A percentile compares a stretch with the other conserved stretches of the same genome.
phyloP scores from a whole-genome alignment of 2,888 invertebrate genomes.

The Tachina grossa region DNA sequence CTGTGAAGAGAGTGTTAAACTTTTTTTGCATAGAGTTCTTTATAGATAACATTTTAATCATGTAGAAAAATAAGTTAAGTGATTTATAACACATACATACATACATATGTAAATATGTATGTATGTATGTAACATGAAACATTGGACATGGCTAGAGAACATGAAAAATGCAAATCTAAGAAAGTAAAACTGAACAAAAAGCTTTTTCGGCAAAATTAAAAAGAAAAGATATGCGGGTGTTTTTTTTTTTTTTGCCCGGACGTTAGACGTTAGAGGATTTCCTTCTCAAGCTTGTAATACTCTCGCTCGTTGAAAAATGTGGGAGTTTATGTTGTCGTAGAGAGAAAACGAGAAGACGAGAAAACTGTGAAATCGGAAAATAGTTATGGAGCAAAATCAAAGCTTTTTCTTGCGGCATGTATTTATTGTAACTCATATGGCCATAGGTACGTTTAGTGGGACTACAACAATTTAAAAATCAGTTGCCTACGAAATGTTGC shows the following conservation, averaged over 20 bases:
- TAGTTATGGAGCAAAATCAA: background rate
- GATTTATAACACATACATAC: background rate
- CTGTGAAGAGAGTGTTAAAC: too few relatives aligned
- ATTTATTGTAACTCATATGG: conserved; percentile 56
- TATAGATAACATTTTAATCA: background rate
- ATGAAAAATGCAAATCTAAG: background rate
- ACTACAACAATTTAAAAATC: conserved; percentile 66
- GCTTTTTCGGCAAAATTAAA: conserved; percentile 1
- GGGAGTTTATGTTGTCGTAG: background rate
- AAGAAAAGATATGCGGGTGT: conserved; percentile 37
- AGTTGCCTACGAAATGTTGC: conserved; percentile 69
- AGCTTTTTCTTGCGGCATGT: conserved; percentile 43
- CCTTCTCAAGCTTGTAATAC: conserved; percentile 38
- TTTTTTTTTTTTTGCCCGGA: background rate
- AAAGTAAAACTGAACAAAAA: conserved; percentile 20
- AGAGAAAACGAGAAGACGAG: background rate
- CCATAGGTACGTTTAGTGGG: conserved; percentile 28
- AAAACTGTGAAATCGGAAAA: background rate
- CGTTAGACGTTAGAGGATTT: conserved; percentile 48
- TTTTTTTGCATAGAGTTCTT: too few relatives aligned
- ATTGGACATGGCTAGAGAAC: background rate
- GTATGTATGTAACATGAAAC: background rate
- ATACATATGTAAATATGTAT: background rate
- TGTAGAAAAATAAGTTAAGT: background rate
- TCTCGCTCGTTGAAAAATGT: conserved; percentile 24